These are phyloP conservation scores for Platypus cylindrus DNA, from an alignment of 2,888 invertebrate genomes.

Conservation along the genomic window DNA sequence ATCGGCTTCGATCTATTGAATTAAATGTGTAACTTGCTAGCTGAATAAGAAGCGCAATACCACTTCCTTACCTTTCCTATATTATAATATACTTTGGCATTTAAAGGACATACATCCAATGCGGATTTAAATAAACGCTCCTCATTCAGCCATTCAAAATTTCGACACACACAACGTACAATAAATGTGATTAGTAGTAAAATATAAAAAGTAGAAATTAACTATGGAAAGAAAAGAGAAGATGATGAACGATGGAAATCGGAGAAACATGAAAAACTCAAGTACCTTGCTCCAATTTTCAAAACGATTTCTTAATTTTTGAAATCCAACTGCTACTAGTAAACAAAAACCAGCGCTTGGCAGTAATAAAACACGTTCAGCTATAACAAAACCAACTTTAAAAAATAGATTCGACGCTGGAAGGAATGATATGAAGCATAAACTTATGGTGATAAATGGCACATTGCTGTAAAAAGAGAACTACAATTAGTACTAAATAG, in stretches of 20 bases:
- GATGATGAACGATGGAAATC: not conserved
- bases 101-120: slow-evolving; percentile 76
- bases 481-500: not conserved
- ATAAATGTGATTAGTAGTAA: slow-evolving; percentile 26
- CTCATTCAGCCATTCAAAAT: slow-evolving; percentile 71
- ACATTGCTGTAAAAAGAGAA: slow-evolving; percentile 23
- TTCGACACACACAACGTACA: slow-evolving; percentile 46
- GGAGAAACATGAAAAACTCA: slow-evolving; percentile 9
- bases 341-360: slow-evolving; percentile 72
- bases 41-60: too few relatives aligned
- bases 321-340: slow-evolving; percentile 51
- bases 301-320: slow-evolving; percentile 29
- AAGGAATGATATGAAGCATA: slow-evolving; percentile 64
- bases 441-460: slow-evolving; percentile 41
- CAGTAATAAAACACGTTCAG: slow-evolving; percentile 74
- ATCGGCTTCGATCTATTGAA: slow-evolving; percentile 48
- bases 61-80: slow-evolving; percentile 66
- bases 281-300: slow-evolving; percentile 22
- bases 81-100: slow-evolving; percentile 91
- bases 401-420: slow-evolving; percentile 77
- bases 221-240: slow-evolving; percentile 23
- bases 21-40: not conserved
- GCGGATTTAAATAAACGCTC: slow-evolving; percentile 67
- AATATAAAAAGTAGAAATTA: slow-evolving; percentile 25
- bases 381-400: slow-evolving; percentile 81